These are phyloP conservation scores for Sternotherus odoratus DNA, from an alignment of 2,797 vertebrate species.

Conservation along the genomic window DNA sequence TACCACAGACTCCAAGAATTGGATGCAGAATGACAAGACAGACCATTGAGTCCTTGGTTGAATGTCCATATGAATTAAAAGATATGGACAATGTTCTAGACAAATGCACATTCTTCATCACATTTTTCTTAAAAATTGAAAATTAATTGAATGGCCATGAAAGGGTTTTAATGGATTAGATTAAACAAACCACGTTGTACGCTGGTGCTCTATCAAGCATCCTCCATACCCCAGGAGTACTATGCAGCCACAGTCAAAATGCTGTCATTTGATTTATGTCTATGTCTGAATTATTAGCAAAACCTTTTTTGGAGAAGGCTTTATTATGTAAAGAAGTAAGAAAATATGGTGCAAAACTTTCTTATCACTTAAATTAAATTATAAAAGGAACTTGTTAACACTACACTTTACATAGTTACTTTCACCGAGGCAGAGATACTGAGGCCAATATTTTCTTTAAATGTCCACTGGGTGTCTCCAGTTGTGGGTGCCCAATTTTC, in stretches of 20 bases:
- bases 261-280: neutral
- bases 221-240: neutral
- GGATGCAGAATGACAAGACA: neutral
- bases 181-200: neutral
- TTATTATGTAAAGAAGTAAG: neutral
- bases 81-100: neutral
- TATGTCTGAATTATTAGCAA: neutral
- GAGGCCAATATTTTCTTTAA: neutral
- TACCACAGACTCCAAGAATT: neutral
- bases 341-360: neutral
- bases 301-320: neutral
- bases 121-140: neutral
- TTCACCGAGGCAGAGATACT: neutral
- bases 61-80: neutral
- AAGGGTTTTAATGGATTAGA: neutral
- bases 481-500: neutral
- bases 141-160: neutral
- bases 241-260: neutral
- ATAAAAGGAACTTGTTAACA: neutral
- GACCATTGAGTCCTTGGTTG: neutral
- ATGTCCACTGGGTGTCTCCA: neutral
- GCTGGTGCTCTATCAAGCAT: rapidly evolving
- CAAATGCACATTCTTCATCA: neutral
- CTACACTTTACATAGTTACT: neutral
- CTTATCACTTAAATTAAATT: neutral